Evolutionary conservation across 2,888 invertebrate genomes (phyloP).

Genomic region (Timandra comae): DNA sequence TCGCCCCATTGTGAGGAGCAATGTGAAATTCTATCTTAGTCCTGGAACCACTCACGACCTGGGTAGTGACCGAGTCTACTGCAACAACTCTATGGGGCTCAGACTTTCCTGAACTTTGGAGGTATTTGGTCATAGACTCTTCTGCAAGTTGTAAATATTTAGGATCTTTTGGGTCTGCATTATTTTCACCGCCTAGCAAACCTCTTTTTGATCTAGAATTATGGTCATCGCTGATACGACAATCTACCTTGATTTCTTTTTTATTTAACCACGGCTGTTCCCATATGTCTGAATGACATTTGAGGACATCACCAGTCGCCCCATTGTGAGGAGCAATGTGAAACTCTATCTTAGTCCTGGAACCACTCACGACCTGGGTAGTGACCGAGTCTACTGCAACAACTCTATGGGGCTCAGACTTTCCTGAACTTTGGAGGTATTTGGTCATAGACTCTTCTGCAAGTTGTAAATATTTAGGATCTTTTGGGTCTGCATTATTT

Average conservation of each 20-base stretch:
- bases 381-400: conserved; percentile 21
- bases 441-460: conserved; percentile 29
- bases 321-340: conserved; percentile 5
- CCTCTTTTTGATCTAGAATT: conserved; percentile 3
- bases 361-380: conserved; percentile 26
- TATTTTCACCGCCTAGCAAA: conserved; percentile 21
- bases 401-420: conserved; percentile 8
- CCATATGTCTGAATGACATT: conserved; percentile 32
- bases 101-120: conserved; percentile 5
- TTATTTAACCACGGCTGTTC: conserved; percentile 28
- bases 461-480: conserved; percentile 22
- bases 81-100: conserved; percentile 10
- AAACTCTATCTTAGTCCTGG: conserved; percentile 22
- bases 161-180: conserved; percentile 22
- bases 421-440: conserved; percentile 19
- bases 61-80: conserved; percentile 24
- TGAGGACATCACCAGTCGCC: conserved; percentile 8
- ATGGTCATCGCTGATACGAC: too few relatives aligned
- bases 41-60: conserved; percentile 26
- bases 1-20: conserved; percentile 3
- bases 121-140: conserved; percentile 24
- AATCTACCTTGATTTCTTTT: conserved; percentile 21
- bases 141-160: conserved; percentile 23
- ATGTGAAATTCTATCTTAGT: conserved; percentile 25
- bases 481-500: conserved; percentile 18